These are phyloP conservation scores for Hydrozoanthus gracilis DNA, from an alignment of 92 coral and sea anemone genomes.

Conservation along the genomic window DNA sequence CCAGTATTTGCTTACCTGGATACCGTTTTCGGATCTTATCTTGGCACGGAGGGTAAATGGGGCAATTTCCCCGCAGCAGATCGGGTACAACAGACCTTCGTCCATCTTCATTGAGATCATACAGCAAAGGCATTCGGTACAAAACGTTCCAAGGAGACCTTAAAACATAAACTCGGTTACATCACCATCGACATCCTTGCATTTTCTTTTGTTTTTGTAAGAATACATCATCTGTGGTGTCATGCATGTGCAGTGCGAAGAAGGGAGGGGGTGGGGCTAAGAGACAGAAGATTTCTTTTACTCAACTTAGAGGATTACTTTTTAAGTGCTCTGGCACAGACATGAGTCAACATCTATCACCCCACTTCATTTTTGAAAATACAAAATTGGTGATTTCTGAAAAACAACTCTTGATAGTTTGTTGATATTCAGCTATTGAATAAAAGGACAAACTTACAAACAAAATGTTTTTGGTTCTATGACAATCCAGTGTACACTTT, in stretches of 20 bases:
- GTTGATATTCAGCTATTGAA: not conserved
- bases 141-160: constrained; percentile 76
- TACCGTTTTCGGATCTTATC: constrained; percentile 79
- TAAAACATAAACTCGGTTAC: not conserved
- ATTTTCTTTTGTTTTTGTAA: not conserved
- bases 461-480: not conserved
- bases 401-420: not conserved
- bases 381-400: not conserved
- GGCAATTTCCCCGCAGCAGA: constrained; percentile 81
- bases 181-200: not conserved
- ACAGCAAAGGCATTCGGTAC: constrained; percentile 66
- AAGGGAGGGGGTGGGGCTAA: not conserved
- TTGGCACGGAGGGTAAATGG: constrained; percentile 89
- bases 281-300: not conserved
- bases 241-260: not conserved
- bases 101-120: constrained; percentile 85
- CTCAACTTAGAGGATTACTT: not conserved
- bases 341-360: not conserved
- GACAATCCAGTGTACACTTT: not conserved
- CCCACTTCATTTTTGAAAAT: not conserved
- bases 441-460: not conserved
- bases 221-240: not conserved
- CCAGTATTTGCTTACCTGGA: constrained; percentile 64
- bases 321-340: not conserved
- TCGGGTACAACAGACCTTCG: constrained; percentile 74